These are phyloP conservation scores for Melangyna quadrimaculata DNA, from an alignment of 2,888 invertebrate species.

Conservation along the genomic window DNA sequence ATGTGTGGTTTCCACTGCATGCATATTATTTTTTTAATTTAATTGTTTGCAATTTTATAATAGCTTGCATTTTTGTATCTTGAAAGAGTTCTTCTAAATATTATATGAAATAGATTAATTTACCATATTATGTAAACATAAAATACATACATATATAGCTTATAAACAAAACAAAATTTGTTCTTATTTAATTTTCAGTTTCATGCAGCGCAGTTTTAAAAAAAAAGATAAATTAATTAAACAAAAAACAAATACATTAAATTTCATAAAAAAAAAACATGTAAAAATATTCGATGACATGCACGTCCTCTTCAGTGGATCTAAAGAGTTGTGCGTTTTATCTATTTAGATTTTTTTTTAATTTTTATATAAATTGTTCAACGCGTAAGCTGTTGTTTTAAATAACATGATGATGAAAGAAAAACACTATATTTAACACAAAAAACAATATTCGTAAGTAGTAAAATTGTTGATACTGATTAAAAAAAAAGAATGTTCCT, in stretches of 20 bases:
- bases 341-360: conserved; percentile 39
- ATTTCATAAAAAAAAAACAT: conserved; percentile 46
- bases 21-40: conserved; percentile 41
- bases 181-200: conserved; percentile 71
- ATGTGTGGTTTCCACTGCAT: conserved; percentile 66
- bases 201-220: conserved; percentile 71
- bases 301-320: conserved; percentile 64
- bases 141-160: conserved; percentile 41
- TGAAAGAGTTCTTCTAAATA: conserved; percentile 44
- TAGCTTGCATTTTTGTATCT: conserved; percentile 54
- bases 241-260: conserved; percentile 9
- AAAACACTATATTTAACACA: conserved; percentile 45
- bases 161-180: conserved; percentile 63
- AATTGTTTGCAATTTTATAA: conserved; percentile 20
- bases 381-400: conserved; percentile 57
- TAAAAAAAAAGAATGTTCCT: conserved; percentile 71
- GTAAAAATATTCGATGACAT: conserved; percentile 56
- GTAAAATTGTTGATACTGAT: conserved; percentile 70
- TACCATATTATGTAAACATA: conserved; percentile 42
- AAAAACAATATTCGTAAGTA: conserved; percentile 65
- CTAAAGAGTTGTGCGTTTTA: conserved; percentile 59
- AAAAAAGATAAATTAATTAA: too few species aligned
- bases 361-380: conserved; percentile 39
- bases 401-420: conserved; percentile 44
- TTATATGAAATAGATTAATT: conserved; percentile 20